A percentile compares a stretch with the other conserved stretches of the same genome.
These are phyloP conservation scores for Prunella himalayana DNA, from an alignment of 2,113 vertebrate species.

Conservation along the genomic window DNA sequence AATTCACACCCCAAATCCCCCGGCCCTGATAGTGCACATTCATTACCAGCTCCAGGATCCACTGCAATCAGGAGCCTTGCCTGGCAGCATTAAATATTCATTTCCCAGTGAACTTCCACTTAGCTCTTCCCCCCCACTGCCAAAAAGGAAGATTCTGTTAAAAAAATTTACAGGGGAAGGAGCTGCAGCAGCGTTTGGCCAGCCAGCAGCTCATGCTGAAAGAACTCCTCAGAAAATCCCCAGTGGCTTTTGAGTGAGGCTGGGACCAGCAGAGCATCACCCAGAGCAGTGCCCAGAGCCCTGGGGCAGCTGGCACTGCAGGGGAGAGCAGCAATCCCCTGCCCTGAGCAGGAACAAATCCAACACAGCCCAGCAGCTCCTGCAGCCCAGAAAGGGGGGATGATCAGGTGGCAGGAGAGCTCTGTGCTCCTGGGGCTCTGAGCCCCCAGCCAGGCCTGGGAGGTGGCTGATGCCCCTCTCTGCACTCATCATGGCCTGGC, in stretches of 20 bases:
- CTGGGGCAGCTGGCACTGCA: no score
- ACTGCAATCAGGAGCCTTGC: slow-evolving; percentile 52
- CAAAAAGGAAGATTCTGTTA: neutral
- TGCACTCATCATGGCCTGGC: fast-evolving
- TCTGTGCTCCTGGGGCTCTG: no score
- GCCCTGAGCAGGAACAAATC: no score
- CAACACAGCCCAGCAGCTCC: no score
- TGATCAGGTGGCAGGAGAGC: no score
- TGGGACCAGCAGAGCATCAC: neutral
- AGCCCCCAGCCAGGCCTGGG: no score
- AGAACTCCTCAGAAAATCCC: neutral
- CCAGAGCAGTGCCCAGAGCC: fast-evolving
- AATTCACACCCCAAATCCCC: slow-evolving; percentile 73
- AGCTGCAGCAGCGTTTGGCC: neutral
- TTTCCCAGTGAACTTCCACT: neutral
- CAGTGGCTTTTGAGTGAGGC: neutral
- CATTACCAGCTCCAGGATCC: slow-evolving; percentile 56
- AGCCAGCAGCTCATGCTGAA: neutral
- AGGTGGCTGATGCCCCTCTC: neutral
- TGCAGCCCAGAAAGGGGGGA: no score
- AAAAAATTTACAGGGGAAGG: neutral
- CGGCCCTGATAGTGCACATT: slow-evolving; percentile 45
- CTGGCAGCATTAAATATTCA: neutral
- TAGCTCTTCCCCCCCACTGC: neutral
- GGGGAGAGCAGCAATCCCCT: no score